Evolutionary conservation across 1,140 invertebrate genomes (phyloP).

Genomic region (Drosophila serrata): DNA sequence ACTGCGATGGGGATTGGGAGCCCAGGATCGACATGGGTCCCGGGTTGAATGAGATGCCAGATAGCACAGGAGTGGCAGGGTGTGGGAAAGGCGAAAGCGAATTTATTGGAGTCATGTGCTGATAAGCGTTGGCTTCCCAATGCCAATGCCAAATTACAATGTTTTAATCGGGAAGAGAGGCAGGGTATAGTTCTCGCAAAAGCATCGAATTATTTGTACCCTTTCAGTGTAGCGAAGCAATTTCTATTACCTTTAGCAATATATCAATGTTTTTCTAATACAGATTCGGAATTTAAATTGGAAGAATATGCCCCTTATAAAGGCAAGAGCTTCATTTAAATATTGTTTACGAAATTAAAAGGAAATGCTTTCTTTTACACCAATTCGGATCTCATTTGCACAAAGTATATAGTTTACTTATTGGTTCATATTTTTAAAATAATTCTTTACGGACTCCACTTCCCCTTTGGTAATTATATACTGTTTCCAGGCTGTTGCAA

Average conservation of each 20-base stretch:
- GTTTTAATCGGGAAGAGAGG: constrained; percentile 45
- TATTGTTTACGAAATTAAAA: too few species aligned
- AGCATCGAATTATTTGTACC: neutral
- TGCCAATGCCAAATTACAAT: constrained; percentile 78
- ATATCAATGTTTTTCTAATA: neutral
- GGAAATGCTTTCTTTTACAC: too few species aligned
- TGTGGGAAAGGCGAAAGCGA: constrained; percentile 54
- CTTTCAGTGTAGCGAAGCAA: neutral
- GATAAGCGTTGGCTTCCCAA: constrained; percentile 71
- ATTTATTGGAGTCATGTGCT: constrained; percentile 83
- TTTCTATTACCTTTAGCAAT: too few species aligned
- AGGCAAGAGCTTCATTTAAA: too few species aligned
- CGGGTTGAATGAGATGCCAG: constrained; percentile 63
- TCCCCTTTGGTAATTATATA: too few species aligned
- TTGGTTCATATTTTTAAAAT: too few species aligned
- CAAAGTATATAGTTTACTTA: too few species aligned
- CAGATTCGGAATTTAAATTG: neutral
- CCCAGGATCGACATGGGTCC: constrained; percentile 61
- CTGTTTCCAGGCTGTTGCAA: too few species aligned
- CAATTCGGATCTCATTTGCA: too few species aligned
- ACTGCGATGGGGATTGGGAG: neutral
- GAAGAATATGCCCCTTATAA: neutral
- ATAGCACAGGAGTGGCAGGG: constrained; percentile 47
- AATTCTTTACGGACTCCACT: too few species aligned
- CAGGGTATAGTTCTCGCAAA: neutral